Conservation (phyloP, 2,888 invertebrate species). For the Andrena chrysosceles region DNA sequence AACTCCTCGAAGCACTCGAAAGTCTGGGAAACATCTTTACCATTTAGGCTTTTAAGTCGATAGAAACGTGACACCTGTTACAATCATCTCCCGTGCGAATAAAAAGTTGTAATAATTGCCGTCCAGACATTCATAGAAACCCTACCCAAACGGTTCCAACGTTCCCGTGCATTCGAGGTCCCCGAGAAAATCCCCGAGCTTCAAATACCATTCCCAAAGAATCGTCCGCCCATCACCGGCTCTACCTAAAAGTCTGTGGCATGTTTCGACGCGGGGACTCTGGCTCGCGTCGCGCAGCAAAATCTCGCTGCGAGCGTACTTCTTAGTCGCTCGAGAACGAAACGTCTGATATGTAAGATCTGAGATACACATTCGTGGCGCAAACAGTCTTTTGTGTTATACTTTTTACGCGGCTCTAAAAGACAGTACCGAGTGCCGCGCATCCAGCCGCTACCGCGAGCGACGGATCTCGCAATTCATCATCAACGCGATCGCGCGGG, state of each 20-base stretch:
- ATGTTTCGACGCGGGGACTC: not conserved
- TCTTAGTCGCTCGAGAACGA: constrained; percentile 48
- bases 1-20: not conserved
- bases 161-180: not conserved
- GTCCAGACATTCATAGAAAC: not conserved
- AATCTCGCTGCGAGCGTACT: constrained; percentile 28
- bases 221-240: constrained; percentile 3
- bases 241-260: constrained; percentile 15
- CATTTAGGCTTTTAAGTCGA: not conserved
- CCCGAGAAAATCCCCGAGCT: no score
- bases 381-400: constrained; percentile 59
- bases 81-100: not conserved
- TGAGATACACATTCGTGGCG: constrained; percentile 62
- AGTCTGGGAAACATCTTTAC: not conserved
- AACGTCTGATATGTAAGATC: constrained; percentile 71
- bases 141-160: not conserved
- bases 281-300: constrained; percentile 21
- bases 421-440: constrained; percentile 31
- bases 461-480: constrained; percentile 61
- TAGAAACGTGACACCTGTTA: not conserved
- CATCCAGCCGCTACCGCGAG: constrained; percentile 35
- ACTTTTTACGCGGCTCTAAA: constrained; percentile 37
- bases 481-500: constrained; percentile 23
- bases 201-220: not conserved
- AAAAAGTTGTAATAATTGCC: constrained; percentile 14